Evolutionary conservation across 1,140 invertebrate species (phyloP), one percentile per base, ranked within the genome.

Genomic region (Drosophila watanabei): DNA sequence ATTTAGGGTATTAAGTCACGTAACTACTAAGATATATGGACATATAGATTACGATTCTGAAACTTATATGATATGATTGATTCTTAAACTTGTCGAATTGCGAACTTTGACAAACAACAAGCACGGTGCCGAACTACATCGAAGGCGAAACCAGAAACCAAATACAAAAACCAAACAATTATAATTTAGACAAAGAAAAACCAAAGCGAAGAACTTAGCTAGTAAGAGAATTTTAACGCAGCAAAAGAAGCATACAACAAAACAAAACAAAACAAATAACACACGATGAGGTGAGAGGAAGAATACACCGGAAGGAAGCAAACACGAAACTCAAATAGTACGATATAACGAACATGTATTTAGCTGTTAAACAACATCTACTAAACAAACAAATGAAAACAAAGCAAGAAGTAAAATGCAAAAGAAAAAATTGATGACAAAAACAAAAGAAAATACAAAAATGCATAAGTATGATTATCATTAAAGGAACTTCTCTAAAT

Each of bases 1-100:
- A 86, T 86, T 86, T 82, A 86, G 75, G 86, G 8, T 80, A 75
- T 89, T 86, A 87, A 90, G 82, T 87, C 45, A 90, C 62, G 82
- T 90, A 82, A 78, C 37, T 59, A 56, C 35, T 90, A 90, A 90
- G 82, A 73, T 90, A 90, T 91, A 77, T 90, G 86, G 86, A 90
- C 82, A 90, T 90, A 86, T 86, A 86, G 82, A 63, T 81, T 87
- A 82, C n/a, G 68, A 78, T 79, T 79, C 39, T 66, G 35, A 65
- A 79, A 90, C 64, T 79, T 81, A 71, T 76, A 79, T 20, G 60
- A 75, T 73, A 79, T 91, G 88, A 91, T 89, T 91, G 89, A 91
- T 91, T 91, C 89, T 92, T 89, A 82, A 91, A 91, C 89, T 91
- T 91, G 89, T 91, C 89, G 65, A 90, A 91, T 82, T 75, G 81